phyloP scores from a whole-genome alignment of 2,888 invertebrate species.

The Caenorhabditis sp. region DNA sequence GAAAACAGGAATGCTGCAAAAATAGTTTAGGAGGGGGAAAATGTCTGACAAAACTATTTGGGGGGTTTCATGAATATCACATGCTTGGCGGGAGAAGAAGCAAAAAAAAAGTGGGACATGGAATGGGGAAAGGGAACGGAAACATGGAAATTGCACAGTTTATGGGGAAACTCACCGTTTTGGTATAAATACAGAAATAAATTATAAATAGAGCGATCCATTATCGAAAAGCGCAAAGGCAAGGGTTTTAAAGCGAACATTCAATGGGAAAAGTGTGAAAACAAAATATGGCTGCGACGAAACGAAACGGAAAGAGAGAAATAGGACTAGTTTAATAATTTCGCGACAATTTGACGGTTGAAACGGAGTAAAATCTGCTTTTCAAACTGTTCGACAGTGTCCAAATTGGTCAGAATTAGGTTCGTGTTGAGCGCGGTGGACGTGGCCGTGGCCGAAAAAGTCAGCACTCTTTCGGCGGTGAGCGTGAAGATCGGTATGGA shows the following conservation, averaged over 20 bases:
- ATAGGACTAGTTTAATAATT: conserved; percentile 28
- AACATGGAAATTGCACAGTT: conserved; percentile 27
- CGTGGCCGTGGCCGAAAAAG: conserved; percentile 27
- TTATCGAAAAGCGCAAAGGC: conserved; percentile 15
- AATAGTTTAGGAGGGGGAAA: background rate
- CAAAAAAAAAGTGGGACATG: conserved; percentile 26
- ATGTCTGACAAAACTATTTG: background rate
- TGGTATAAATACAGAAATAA: conserved; percentile 25
- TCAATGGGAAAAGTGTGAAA: conserved; percentile 4
- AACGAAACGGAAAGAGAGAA: background rate
- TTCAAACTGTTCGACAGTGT: conserved; percentile 57
- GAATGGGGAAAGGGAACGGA: conserved; percentile 18
- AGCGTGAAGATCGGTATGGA: conserved; percentile 70
- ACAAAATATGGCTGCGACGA: background rate
- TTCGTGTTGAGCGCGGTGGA: conserved; percentile 40
- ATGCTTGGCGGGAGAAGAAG: conserved; percentile 7
- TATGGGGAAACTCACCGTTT: conserved; percentile 25
- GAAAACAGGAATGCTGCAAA: conserved; percentile 22
- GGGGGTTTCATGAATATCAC: conserved; percentile 4
- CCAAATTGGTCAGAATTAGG: conserved; percentile 44
- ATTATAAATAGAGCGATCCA: background rate
- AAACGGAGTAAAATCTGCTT: conserved; percentile 60
- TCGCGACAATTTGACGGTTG: conserved; percentile 55
- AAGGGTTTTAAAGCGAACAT: conserved; percentile 15
- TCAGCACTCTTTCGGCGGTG: conserved; percentile 59